Percentiles rank a stretch among this genome's conserved stretches.
These are phyloP conservation scores for Labia minor DNA, from an alignment of 2,888 invertebrate genomes.

Conservation along the genomic window DNA sequence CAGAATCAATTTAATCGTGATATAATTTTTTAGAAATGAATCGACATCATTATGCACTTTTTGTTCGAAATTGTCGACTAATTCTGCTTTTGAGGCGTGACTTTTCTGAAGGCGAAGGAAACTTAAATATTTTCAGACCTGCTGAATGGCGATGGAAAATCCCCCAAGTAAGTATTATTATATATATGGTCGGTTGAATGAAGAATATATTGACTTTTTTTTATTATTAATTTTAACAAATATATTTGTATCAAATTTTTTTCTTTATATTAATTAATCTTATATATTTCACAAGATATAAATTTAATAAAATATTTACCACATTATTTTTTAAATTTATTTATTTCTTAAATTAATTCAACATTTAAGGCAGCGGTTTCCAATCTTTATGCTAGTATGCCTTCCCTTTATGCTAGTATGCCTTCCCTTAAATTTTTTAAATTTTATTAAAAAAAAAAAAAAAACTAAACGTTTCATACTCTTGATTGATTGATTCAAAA, in stretches of 20 bases:
- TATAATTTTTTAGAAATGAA: constrained; percentile 72
- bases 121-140: constrained; percentile 87
- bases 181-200: constrained; percentile 9
- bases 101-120: constrained; percentile 77
- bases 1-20: neutral
- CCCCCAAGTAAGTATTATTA: constrained; percentile 54
- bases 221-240: neutral
- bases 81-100: constrained; percentile 84
- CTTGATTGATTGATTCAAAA: no score
- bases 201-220: neutral
- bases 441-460: no score
- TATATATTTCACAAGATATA: no score
- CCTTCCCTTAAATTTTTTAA: no score
- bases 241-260: neutral
- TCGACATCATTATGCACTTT: constrained; percentile 95
- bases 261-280: no score
- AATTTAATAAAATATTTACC: no score
- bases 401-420: no score
- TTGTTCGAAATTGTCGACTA: constrained; percentile 92
- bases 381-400: no score
- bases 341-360: no score
- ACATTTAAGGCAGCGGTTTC: no score
- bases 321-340: no score
- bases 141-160: constrained; percentile 99
- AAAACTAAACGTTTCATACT: no score